Evolutionary conservation across 35 echinoderm and acorn worm genomes (phyloP).

Genomic region (Eucidaris tribuloides): DNA sequence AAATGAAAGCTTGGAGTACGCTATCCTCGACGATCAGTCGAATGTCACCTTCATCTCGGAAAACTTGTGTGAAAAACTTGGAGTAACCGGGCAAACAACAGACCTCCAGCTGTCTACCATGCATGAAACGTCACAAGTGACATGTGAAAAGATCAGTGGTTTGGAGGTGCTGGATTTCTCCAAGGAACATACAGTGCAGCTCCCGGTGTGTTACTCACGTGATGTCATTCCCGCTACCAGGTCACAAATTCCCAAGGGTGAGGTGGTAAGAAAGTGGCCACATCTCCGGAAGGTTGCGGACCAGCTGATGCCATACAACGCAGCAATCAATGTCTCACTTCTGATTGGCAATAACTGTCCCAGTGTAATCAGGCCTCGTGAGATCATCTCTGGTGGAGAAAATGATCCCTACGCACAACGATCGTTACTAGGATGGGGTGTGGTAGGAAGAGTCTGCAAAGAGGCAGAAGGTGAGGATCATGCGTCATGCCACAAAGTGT

Average conservation of each 20-base stretch:
- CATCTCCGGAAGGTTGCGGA: slow-evolving; percentile 25
- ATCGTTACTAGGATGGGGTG: slow-evolving; percentile 33
- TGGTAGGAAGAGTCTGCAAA: slow-evolving; percentile 44
- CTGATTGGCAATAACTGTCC: too few species aligned
- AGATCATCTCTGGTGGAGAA: not conserved
- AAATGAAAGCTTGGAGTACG: slow-evolving; percentile 15
- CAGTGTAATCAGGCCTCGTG: slow-evolving; percentile 24
- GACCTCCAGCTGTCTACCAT: not conserved
- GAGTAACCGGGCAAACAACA: not conserved
- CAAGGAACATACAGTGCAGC: slow-evolving; percentile 3
- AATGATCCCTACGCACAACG: slow-evolving; percentile 41
- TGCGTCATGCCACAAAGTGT: not conserved
- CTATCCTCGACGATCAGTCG: slow-evolving; percentile 17
- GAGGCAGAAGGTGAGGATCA: not conserved
- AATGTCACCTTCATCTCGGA: slow-evolving; percentile 21
- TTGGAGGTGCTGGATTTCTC: slow-evolving; percentile 35
- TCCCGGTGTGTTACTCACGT: slow-evolving; percentile 35
- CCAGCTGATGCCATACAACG: too few species aligned
- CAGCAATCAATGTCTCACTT: too few species aligned
- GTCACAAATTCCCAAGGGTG: not conserved
- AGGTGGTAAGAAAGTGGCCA: slow-evolving; percentile 45
- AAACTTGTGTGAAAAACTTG: not conserved
- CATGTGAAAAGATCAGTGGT: slow-evolving; percentile 43
- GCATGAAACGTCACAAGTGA: slow-evolving; percentile 14
- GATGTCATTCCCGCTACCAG: slow-evolving; percentile 17